Percentiles rank a stretch among this genome's conserved stretches.
Evolutionary conservation across 2,113 vertebrate species (phyloP).

Genomic region (Merops nubicus): DNA sequence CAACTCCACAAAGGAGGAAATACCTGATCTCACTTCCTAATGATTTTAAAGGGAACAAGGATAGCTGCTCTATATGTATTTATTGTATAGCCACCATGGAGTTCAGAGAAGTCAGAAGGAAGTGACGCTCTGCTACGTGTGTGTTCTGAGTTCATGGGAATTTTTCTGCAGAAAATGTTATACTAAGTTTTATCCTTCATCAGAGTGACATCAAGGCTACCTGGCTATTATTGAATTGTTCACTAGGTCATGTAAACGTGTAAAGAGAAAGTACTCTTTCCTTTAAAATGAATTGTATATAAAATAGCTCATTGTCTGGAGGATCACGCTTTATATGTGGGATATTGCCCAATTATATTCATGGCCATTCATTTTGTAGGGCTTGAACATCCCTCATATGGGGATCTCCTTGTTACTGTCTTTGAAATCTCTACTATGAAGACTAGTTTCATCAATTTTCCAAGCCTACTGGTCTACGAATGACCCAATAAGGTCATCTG

Average conservation of each 20-base stretch:
- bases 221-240: background rate
- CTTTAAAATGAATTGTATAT: background rate
- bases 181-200: background rate
- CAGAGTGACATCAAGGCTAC: background rate
- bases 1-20: background rate
- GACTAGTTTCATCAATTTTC: conserved; percentile 58
- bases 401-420: conserved; percentile 51
- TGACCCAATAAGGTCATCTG: conserved; percentile 56
- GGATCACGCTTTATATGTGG: background rate
- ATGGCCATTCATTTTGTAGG: conserved; percentile 20
- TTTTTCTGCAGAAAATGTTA: background rate
- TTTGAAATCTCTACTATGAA: conserved; percentile 35
- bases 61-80: background rate
- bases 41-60: background rate
- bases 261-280: background rate
- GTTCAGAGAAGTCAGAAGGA: background rate
- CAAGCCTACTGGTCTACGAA: conserved; percentile 15
- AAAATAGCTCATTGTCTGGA: background rate
- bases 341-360: conserved; percentile 25
- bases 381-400: conserved; percentile 43
- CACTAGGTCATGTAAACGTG: background rate
- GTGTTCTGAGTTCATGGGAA: background rate
- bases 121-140: background rate
- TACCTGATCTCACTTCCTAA: background rate
- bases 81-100: background rate